Percentiles rank a stretch among this genome's conserved stretches.
Conservation (phyloP, 1,140 invertebrate species). For the Lepidotrigona ventralis region DNA sequence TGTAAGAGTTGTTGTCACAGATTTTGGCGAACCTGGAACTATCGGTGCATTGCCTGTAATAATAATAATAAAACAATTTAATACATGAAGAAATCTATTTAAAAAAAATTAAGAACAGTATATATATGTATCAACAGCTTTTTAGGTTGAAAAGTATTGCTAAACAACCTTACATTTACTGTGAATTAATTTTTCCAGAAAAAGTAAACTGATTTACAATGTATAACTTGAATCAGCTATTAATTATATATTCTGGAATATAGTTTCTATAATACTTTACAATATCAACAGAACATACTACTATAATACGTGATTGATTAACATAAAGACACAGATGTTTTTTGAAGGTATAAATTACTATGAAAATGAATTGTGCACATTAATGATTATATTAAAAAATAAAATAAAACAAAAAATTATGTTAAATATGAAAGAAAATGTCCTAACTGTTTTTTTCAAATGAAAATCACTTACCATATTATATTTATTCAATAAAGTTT, state of each 20-base stretch:
- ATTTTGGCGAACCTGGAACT: constrained; percentile 76
- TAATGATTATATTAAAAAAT: not conserved
- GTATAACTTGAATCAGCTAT: constrained; percentile 54
- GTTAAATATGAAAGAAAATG: not conserved
- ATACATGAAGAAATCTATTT: constrained; percentile 31
- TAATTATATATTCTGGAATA: not conserved
- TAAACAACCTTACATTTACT: constrained; percentile 72
- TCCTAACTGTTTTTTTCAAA: not conserved
- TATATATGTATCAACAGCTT: constrained; percentile 68
- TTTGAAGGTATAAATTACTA: not conserved
- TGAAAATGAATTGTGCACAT: constrained; percentile 6
- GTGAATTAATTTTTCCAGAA: constrained; percentile 65
- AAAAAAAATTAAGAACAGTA: constrained; percentile 1
- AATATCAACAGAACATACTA: not conserved
- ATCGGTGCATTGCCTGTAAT: constrained; percentile 81
- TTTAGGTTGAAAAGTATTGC: constrained; percentile 66
- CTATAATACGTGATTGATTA: not conserved
- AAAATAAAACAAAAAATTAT: not conserved
- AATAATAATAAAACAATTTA: constrained; percentile 42
- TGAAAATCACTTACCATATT: not conserved
- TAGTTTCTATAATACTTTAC: not conserved
- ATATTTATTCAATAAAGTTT: not conserved
- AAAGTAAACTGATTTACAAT: constrained; percentile 55
- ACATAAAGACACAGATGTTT: not conserved
- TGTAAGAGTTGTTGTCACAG: constrained; percentile 53